Conservation (phyloP, 2,888 invertebrate genomes). For the Drosophila pullipes region DNA sequence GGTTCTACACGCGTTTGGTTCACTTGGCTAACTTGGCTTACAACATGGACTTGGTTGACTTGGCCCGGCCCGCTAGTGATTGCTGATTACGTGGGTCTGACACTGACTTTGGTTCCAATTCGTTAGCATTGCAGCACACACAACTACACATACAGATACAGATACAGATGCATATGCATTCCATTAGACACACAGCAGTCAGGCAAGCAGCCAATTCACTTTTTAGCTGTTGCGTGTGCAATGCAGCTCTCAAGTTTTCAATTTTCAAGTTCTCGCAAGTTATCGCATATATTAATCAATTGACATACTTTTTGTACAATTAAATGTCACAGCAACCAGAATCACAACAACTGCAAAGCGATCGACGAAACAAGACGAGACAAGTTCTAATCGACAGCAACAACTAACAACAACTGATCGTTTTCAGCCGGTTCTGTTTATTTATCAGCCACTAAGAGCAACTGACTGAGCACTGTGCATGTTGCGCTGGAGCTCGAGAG, state of each 20-base stretch:
- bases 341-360: conserved; percentile 1
- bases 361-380: neutral
- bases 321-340: conserved; percentile 19
- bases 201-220: conserved; percentile 42
- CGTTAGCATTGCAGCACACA: conserved; percentile 8
- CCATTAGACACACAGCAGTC: conserved; percentile 14
- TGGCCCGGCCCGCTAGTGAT: conserved; percentile 21
- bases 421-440: conserved; percentile 47
- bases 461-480: neutral
- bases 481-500: conserved; percentile 4
- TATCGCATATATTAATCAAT: conserved; percentile 25
- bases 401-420: conserved; percentile 52
- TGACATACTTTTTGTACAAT: conserved; percentile 55
- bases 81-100: conserved; percentile 38
- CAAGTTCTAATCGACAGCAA: conserved; percentile 38
- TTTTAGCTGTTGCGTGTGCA: conserved; percentile 21
- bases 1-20: conserved; percentile 39
- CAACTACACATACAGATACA: neutral
- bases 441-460: conserved; percentile 21
- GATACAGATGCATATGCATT: neutral
- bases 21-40: conserved; percentile 24
- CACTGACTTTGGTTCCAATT: conserved; percentile 52
- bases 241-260: conserved; percentile 8
- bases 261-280: conserved; percentile 1
- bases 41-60: conserved; percentile 8